Evolutionary conservation across 2,888 invertebrate genomes (phyloP).

Genomic region (Drosophila macrospina): DNA sequence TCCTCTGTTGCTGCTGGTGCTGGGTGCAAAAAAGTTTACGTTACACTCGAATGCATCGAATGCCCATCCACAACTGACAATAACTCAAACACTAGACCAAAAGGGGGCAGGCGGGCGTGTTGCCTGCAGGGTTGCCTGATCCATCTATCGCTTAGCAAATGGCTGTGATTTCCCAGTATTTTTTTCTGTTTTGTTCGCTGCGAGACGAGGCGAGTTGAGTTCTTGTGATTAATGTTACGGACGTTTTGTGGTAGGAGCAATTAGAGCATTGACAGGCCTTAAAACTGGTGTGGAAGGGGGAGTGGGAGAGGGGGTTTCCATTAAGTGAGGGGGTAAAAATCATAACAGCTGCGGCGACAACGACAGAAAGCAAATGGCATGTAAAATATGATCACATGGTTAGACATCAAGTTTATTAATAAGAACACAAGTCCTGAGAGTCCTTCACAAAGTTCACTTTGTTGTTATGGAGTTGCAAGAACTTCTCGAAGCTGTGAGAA

Average conservation of each 20-base stretch:
- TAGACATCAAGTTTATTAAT: constrained; percentile 50
- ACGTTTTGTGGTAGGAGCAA: constrained; percentile 76
- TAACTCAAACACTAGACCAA: constrained; percentile 67
- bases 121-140: constrained; percentile 2
- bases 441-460: constrained; percentile 5
- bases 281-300: constrained; percentile 28
- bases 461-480: not conserved
- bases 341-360: constrained; percentile 68
- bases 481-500: not conserved
- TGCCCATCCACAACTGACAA: constrained; percentile 73
- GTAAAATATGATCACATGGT: constrained; percentile 77
- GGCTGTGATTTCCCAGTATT: constrained; percentile 67
- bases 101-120: constrained; percentile 7
- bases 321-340: constrained; percentile 31
- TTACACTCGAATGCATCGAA: constrained; percentile 83
- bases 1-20: constrained; percentile 41
- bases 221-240: constrained; percentile 72
- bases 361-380: constrained; percentile 70
- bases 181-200: constrained; percentile 22
- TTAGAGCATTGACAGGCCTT: constrained; percentile 78
- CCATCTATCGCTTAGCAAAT: constrained; percentile 78
- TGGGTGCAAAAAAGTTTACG: constrained; percentile 61
- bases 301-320: not conserved
- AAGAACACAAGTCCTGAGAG: constrained; percentile 10
- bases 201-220: constrained; percentile 69